Evolutionary conservation across 2,888 invertebrate species (phyloP).

Genomic region (Drosophila antonietae): DNA sequence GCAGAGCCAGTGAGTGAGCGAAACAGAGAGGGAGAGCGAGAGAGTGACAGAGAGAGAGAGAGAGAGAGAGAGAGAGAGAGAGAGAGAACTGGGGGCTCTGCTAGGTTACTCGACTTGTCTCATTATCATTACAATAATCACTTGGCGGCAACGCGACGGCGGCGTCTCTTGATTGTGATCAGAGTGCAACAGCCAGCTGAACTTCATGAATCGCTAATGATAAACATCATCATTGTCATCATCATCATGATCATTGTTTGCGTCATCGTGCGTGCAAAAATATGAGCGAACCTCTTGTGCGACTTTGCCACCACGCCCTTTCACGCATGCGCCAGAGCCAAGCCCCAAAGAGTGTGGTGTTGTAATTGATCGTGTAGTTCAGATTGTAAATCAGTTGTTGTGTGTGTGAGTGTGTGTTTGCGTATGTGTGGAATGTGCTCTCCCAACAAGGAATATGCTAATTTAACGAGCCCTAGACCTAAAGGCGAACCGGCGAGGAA

Average conservation of each 20-base stretch:
- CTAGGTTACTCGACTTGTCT: conserved; percentile 58
- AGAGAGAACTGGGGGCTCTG: conserved; percentile 11
- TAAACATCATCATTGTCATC: conserved; percentile 35
- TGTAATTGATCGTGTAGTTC: conserved; percentile 52
- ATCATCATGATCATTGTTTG: conserved; percentile 33
- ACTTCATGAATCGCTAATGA: conserved; percentile 35
- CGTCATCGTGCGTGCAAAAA: conserved; percentile 47
- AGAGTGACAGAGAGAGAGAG: not conserved
- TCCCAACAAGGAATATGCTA: conserved; percentile 31
- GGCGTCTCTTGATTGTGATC: conserved; percentile 67
- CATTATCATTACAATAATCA: conserved; percentile 78
- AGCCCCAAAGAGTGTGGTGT: conserved; percentile 28
- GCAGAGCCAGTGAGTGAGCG: not conserved
- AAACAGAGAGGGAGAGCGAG: not conserved
- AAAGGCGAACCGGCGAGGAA: conserved; percentile 1
- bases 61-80: not conserved
- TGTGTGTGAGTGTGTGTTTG: conserved; percentile 9
- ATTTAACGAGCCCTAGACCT: conserved; percentile 16
- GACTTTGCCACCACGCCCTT: conserved; percentile 40
- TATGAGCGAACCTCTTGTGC: conserved; percentile 21
- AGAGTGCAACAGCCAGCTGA: conserved; percentile 33
- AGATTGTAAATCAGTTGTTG: conserved; percentile 44
- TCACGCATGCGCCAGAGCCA: conserved; percentile 38
- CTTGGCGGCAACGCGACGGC: conserved; percentile 63
- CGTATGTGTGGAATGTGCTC: conserved; percentile 34